Evolutionary conservation across 2,888 invertebrate genomes (phyloP).

Genomic region (Barypeithes pellucidus): DNA sequence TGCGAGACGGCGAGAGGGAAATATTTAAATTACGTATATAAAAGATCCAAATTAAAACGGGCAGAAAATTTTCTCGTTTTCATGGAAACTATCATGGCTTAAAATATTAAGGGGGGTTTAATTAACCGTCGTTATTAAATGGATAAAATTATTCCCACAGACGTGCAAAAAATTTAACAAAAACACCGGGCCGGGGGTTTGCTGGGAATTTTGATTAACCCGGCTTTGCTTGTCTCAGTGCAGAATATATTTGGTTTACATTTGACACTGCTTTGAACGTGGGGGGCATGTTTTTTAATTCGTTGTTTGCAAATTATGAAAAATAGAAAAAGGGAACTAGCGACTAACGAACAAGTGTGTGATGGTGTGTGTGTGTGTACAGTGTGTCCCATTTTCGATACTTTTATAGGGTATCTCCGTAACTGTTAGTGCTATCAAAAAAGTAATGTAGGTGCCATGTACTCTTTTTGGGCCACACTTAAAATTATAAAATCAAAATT

Average conservation of each 20-base stretch:
- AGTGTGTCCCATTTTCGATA: no score
- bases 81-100: constrained; percentile 36
- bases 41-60: constrained; percentile 33
- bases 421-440: no score
- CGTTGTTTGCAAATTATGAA: neutral
- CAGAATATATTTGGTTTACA: neutral
- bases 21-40: constrained; percentile 39
- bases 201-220: constrained; percentile 40
- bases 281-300: neutral
- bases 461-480: no score
- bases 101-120: constrained; percentile 46
- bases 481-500: no score
- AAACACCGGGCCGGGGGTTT: constrained; percentile 24
- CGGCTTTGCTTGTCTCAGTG: neutral
- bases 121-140: constrained; percentile 47
- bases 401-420: no score
- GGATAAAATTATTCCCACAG: constrained; percentile 49
- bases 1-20: constrained; percentile 25
- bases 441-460: no score
- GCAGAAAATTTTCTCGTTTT: constrained; percentile 40
- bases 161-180: constrained; percentile 41
- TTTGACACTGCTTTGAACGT: neutral
- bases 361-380: no score
- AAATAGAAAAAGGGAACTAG: no score
- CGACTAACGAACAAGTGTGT: no score